Evolutionary conservation across 1,140 invertebrate genomes (phyloP).

Genomic region (Agrilus planipennis): DNA sequence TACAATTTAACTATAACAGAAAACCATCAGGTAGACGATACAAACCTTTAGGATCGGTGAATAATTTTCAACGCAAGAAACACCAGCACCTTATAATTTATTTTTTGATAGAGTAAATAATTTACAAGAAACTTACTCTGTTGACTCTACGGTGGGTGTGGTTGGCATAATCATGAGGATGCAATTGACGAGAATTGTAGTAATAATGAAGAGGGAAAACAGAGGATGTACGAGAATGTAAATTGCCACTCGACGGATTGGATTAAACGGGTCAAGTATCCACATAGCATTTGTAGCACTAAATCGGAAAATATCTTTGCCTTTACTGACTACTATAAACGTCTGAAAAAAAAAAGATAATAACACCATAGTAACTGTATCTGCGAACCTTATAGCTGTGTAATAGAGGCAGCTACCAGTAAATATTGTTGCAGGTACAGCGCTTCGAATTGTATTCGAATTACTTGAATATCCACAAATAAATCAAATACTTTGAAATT

Average conservation of each 20-base stretch:
- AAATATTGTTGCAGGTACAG: too few relatives aligned
- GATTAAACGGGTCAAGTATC: constrained; percentile 93
- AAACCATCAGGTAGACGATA: too few relatives aligned
- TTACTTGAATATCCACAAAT: too few relatives aligned
- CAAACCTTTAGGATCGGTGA: too few relatives aligned
- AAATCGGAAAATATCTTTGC: constrained; percentile 98
- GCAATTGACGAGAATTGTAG: constrained; percentile 95
- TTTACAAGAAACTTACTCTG: constrained; percentile 82
- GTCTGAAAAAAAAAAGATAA: constrained; percentile 68
- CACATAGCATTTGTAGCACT: constrained; percentile 92
- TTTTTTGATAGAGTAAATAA: too few relatives aligned
- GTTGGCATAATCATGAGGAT: constrained; percentile 96
- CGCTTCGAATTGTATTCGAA: too few relatives aligned
- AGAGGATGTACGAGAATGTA: constrained; percentile 95
- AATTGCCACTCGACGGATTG: constrained; percentile 91
- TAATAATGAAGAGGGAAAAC: constrained; percentile 96
- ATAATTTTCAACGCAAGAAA: too few relatives aligned
- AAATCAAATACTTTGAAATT: too few relatives aligned
- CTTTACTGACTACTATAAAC: constrained; percentile 96
- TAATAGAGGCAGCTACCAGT: too few relatives aligned
- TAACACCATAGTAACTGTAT: constrained; percentile 17
- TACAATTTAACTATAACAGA: too few relatives aligned
- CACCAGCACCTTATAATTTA: too few relatives aligned
- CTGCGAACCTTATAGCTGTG: constrained; percentile 1
- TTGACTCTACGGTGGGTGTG: constrained; percentile 84